Base-by-base conservation (phyloP, 2,113 vertebrate species). In the Dicrurus megarhynchus region DNA sequence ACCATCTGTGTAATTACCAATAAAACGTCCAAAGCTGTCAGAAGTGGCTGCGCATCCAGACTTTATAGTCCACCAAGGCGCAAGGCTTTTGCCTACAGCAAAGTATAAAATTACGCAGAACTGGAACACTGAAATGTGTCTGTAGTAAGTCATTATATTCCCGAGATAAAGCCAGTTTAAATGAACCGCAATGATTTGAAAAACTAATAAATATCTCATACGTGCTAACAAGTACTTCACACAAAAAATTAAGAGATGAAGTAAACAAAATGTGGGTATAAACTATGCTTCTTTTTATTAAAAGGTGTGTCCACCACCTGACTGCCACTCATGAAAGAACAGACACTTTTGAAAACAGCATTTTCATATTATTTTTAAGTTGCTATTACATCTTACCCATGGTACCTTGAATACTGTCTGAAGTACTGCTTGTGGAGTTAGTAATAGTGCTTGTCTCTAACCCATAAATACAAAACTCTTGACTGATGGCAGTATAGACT, bases 1-100 rank as follows among this genome's bases (percentile, higher is more conserved):
- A 71, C 94, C 97, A 98, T 96, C 97, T 97, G 93, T 89, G 94
- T 95, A 96, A 97, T 97, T 93, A 97, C 84, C 96, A 97, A 96
- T 92, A 91, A 96, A 97, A 88, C 92, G 87, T 96, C 95, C 97
- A 97, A 95, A 97, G 90, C 96, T 95, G 96, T 96, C 95, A 97
- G 87, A 95, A 96, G 78, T 81, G 75, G 92, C 76, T 96, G 81
- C 23, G 44, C 93, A 97, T 81, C 56, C 81, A 97, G 93, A 95
- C 94, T 95, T 96, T 96, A 95, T 94, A 87, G 96, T 95, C 93
- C 93, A 96, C 85, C 65, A 84, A 94, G 69, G 92, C 89, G 1
- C 91, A 89, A 93, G 94, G 77, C 81, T 97, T 91, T 95, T 0
- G 94, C 97, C 96, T 95, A 92, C 78, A 97, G 97, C 97, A 41